Evolutionary conservation across 2,888 invertebrate species (phyloP).

Genomic region (Branchellion lobata): DNA sequence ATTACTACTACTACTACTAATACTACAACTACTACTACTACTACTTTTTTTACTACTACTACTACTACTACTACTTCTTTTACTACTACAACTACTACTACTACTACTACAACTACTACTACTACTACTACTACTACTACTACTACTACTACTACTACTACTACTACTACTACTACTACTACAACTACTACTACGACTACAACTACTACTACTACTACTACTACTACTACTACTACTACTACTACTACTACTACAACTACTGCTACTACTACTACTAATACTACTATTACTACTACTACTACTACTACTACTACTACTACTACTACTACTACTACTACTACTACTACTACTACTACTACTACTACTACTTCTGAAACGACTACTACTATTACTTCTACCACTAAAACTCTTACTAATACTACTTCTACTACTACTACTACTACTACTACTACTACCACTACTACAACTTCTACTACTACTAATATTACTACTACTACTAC

Average conservation of each 20-base stretch:
- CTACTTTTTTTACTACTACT: not conserved
- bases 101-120: slow-evolving; percentile 18
- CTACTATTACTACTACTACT: slow-evolving; percentile 6
- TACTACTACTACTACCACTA: not conserved
- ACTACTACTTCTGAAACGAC: slow-evolving; percentile 2
- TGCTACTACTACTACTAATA: slow-evolving; percentile 12
- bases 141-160: slow-evolving; percentile 26
- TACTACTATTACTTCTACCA: not conserved
- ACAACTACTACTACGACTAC: slow-evolving; percentile 12
- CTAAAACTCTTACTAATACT: not conserved
- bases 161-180: slow-evolving; percentile 15
- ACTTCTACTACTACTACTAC: not conserved
- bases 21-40: not conserved
- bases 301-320: slow-evolving; percentile 22
- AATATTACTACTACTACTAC: not conserved
- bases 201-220: slow-evolving; percentile 6
- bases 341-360: slow-evolving; percentile 15
- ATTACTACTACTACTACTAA: not conserved
- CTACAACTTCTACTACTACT: not conserved
- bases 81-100: slow-evolving; percentile 15
- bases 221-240: slow-evolving; percentile 16
- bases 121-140: slow-evolving; percentile 18
- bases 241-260: slow-evolving; percentile 1
- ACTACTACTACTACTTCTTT: not conserved
- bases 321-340: slow-evolving; percentile 19